Evolutionary conservation across 2,113 vertebrate species (phyloP), one percentile per base, ranked within the genome.

Genomic region (Rhinolophus ferrumequinum): DNA sequence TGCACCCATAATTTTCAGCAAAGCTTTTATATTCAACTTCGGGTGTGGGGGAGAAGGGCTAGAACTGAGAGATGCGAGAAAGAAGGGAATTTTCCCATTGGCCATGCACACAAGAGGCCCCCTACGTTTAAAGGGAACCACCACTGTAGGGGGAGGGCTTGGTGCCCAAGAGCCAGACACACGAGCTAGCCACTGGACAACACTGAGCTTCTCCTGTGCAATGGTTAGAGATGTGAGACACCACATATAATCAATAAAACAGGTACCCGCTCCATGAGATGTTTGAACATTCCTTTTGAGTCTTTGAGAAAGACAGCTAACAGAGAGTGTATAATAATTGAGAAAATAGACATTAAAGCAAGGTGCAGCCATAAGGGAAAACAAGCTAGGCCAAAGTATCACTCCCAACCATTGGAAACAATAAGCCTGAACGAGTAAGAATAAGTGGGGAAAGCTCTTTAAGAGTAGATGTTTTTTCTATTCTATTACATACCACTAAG

Each of bases 281-380:
- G 22, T 83, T 54, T 38, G 35, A 77, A 35, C 33, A 76, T 58
- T 85, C 91, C 44, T 26, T 12, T 81, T 26, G 28, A 75, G 13
- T 38, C 24, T 66, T 66, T 80, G 33, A 80, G 35, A 75, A 69
- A 92, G 44, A 50, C 3, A 11, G n/a, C 52, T 33, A 83, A 52
- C 19, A 19, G 4, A 75, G 18, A 76, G 75, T 60, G 67, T 3
- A 4, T 72, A 72, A 47, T 70, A 52, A 54, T 15, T 9, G 44
- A 81, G 15, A 97, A 76, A 79, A 66, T 0, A 69, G 26, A 92
- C 66, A 97, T 70, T 35, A 85, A 82, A 52, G 16, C 73, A 75
- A 41, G 41, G 1, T 82, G 86, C 21, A 30, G 26, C 54, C 66
- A 14, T 11, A 33, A 60, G 22, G 38, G 21, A 80, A 81, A 67